A percentile compares a stretch with the other conserved stretches of the same genome.
Conservation (phyloP, 1,140 invertebrate species). For the Andrena cerasifolii region DNA sequence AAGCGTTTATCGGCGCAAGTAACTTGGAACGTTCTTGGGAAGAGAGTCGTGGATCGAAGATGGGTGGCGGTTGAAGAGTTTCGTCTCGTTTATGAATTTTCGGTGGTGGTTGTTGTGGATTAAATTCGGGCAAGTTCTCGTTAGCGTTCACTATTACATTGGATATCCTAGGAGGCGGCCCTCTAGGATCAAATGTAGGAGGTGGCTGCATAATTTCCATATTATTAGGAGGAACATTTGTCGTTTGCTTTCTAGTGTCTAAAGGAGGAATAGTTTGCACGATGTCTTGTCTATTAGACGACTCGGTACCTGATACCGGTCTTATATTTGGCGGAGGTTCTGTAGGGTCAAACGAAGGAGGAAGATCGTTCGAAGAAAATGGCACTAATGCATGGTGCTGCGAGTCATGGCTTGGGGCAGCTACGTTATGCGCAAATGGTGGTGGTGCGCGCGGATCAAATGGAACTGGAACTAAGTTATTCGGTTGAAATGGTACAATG, state of each 20-base stretch:
- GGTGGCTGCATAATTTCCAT: conserved; percentile 41
- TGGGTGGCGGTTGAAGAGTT: conserved; percentile 58
- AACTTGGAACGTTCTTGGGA: conserved; percentile 45
- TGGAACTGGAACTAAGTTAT: conserved; percentile 22
- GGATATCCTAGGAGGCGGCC: conserved; percentile 12
- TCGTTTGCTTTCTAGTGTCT: neutral
- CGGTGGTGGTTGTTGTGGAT: conserved; percentile 43
- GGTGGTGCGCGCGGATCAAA: conserved; percentile 40
- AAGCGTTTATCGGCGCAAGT: neutral
- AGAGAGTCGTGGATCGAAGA: conserved; percentile 66
- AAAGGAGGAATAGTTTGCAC: neutral
- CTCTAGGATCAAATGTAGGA: conserved; percentile 53
- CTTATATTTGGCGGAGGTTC: conserved; percentile 55
- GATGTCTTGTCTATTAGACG: neutral
- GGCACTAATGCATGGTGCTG: conserved; percentile 4
- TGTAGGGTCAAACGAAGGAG: conserved; percentile 39
- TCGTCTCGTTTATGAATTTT: conserved; percentile 47
- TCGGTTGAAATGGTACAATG: neutral
- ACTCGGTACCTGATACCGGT: neutral
- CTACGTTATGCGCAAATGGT: conserved; percentile 17
- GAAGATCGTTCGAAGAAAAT: conserved; percentile 34
- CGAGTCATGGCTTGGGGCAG: conserved; percentile 31
- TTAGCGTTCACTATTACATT: neutral
- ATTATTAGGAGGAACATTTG: conserved; percentile 6
- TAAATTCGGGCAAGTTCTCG: conserved; percentile 38